phyloP scores from a whole-genome alignment of 2,888 invertebrate species.

The Agrochola lota region DNA sequence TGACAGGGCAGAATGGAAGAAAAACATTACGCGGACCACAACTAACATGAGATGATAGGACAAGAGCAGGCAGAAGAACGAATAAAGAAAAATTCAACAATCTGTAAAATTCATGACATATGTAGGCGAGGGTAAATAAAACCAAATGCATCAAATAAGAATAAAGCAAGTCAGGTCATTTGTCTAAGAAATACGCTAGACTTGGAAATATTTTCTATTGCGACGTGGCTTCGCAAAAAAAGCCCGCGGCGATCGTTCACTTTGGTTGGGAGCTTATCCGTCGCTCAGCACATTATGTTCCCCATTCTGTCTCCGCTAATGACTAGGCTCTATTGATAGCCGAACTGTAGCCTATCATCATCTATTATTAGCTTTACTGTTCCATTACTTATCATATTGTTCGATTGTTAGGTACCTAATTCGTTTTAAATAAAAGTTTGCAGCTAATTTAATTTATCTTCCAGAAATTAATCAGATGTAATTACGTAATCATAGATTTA shows the following conservation, averaged over 20 bases:
- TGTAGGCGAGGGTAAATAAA: not conserved
- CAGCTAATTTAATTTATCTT: conserved; percentile 11
- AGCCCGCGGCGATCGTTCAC: conserved; percentile 42
- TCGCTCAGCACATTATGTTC: conserved; percentile 49
- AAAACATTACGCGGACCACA: not conserved
- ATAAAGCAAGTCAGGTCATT: not conserved
- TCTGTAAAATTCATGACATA: not conserved
- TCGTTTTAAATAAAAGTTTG: conserved; percentile 18
- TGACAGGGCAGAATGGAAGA: not conserved
- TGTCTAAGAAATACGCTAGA: conserved; percentile 14
- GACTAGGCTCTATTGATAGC: conserved; percentile 64
- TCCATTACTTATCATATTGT: conserved; percentile 36
- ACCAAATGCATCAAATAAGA: conserved; percentile 13
- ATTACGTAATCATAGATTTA: conserved; percentile 2
- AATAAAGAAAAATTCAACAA: not conserved
- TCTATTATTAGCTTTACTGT: conserved; percentile 53
- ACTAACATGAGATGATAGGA: not conserved
- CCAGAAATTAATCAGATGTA: conserved; percentile 2
- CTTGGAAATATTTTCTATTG: conserved; percentile 34
- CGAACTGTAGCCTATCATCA: conserved; percentile 55
- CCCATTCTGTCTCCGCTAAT: conserved; percentile 60
- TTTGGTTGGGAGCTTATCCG: conserved; percentile 49
- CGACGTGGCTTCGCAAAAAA: conserved; percentile 24
- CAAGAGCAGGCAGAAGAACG: too few species aligned
- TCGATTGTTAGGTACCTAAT: conserved; percentile 16